Base-by-base conservation (phyloP, 2,797 vertebrate species). In the Chaunax sp. region DNA sequence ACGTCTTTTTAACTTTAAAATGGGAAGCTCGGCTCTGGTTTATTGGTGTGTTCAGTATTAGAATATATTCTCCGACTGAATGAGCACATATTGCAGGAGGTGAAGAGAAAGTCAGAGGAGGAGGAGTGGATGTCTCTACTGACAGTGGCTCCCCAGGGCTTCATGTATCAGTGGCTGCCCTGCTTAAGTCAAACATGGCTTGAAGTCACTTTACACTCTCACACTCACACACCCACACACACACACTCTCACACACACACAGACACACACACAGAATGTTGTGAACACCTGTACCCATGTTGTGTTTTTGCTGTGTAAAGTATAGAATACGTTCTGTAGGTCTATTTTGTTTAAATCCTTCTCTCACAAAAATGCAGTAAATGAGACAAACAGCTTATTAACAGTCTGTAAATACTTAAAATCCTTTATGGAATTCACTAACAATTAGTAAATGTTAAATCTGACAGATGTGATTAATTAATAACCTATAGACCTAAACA, bases 111-210 rank as follows among this genome's bases (percentile, higher is more conserved):
- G 58, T 75, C 61, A 68, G 12, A 19, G 1, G 12, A 22, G 1
- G 14, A 28, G 35, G 47, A 64, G 59, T 15, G 28, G 51, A 52
- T n/a, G 15, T 69, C 59, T 68, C 53, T n/a, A 5, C 53, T 44
- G 72, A 57, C 11, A 25, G 46, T 44, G 52, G 46, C 22, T 79
- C 50, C 62, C 58, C 5, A 38, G 58, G 50, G 58, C 61, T 70
- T 67, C 40, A 37, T 43, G 60, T 75, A 63, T 75, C 64, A 63
- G 41, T 37, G 60, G 55, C 68, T 62, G 55, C 50, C 60, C 59
- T 71, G 62, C 54, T 69, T 61, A 69, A 68, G 59, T 82, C 72
- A 78, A 75, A 75, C 35, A 43, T 56, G 35, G 53, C 54, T 56
- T 51, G 6, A 23, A 58, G 58, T 62, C 43, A 73, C 58, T 45